Evolutionary conservation across 2,113 vertebrate species (phyloP).

Genomic region (Myotis yumanensis): DNA sequence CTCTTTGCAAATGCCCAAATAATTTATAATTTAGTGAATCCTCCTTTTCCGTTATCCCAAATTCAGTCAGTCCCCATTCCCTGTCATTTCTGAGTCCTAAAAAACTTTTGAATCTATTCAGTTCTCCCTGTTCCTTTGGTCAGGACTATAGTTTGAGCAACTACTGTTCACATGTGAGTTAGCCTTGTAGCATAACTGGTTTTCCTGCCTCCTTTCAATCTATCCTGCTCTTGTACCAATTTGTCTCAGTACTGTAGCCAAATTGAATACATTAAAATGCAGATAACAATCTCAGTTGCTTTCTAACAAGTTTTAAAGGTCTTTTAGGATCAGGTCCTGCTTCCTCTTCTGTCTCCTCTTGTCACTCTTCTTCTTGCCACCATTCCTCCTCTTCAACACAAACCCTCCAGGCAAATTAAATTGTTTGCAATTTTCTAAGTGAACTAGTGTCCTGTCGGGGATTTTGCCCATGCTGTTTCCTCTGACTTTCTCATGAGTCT

Average conservation of each 20-base stretch:
- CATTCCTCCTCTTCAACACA: not conserved
- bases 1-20: not conserved
- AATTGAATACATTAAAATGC: not conserved
- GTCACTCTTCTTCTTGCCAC: not conserved
- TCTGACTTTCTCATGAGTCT: not conserved
- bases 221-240: not conserved
- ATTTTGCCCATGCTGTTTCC: not conserved
- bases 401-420: not conserved
- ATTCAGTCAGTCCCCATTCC: not conserved
- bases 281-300: conserved; percentile 21
- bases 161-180: not conserved
- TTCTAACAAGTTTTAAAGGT: conserved; percentile 15
- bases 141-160: not conserved
- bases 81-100: not conserved
- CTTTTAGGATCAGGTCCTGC: not conserved
- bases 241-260: not conserved
- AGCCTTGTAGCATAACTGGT: not conserved
- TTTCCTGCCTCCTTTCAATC: not conserved
- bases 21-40: not conserved
- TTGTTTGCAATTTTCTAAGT: not conserved
- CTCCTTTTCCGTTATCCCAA: not conserved
- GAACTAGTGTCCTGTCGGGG: not conserved
- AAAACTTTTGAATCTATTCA: not conserved
- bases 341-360: not conserved
- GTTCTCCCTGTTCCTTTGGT: not conserved